phyloP scores from a whole-genome alignment of 2,888 invertebrate species.

The Vesta saturnalis region DNA sequence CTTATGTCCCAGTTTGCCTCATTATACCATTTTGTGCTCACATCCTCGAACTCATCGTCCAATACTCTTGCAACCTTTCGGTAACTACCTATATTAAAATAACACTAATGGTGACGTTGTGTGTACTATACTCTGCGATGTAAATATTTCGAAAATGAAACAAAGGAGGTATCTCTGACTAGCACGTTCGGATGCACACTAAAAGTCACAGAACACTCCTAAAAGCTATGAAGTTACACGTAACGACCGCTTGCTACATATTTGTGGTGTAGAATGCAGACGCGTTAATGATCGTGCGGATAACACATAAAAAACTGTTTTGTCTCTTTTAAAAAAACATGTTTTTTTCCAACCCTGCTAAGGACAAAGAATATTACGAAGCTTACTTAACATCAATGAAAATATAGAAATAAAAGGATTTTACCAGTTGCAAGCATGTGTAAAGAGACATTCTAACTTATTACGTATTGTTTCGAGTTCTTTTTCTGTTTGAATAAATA shows the following conservation, averaged over 20 bases:
- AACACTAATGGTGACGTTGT: not conserved
- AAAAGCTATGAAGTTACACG: not conserved
- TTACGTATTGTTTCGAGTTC: too few species aligned
- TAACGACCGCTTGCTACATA: not conserved
- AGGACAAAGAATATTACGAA: too few species aligned
- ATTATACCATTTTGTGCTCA: constrained; percentile 4
- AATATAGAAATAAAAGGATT: too few species aligned
- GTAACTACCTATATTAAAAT: not conserved
- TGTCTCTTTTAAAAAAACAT: too few species aligned
- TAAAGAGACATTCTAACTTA: too few species aligned
- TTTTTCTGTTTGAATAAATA: too few species aligned
- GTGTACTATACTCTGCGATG: not conserved
- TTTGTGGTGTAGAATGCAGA: not conserved
- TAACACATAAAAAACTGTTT: too few species aligned
- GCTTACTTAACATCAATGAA: too few species aligned
- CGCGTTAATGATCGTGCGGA: not conserved
- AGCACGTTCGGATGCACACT: not conserved
- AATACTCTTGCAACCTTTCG: not conserved
- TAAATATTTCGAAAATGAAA: not conserved
- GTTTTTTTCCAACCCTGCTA: too few species aligned
- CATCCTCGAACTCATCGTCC: too few species aligned
- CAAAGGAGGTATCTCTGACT: not conserved
- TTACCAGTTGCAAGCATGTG: too few species aligned
- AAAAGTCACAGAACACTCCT: too few species aligned
- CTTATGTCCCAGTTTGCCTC: not conserved